phyloP scores from a whole-genome alignment of 1,140 invertebrate genomes.

The Neotoxoptera formosana region DNA sequence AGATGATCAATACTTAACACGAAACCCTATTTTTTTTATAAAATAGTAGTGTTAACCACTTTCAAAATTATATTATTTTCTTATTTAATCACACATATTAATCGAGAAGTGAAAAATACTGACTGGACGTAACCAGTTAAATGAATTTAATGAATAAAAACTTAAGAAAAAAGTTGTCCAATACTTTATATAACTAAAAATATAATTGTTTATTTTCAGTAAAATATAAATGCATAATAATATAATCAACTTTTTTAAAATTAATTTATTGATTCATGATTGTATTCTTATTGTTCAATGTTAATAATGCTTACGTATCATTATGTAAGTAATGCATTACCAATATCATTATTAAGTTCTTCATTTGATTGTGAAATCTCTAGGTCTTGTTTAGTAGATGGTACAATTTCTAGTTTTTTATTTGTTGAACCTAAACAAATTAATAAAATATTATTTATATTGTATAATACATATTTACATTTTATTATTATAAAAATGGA shows the following conservation, averaged over 20 bases:
- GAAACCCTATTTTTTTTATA: no score
- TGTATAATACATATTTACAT: background rate
- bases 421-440: conserved; percentile 17
- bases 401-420: background rate
- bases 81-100: background rate
- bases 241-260: background rate
- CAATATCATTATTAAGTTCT: background rate
- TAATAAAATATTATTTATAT: background rate
- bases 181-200: background rate
- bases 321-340: background rate
- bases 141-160: background rate
- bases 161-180: background rate
- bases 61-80: no score
- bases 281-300: background rate
- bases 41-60: no score
- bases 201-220: background rate
- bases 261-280: background rate
- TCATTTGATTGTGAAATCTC: background rate
- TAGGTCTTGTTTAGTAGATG: background rate
- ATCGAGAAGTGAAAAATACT: background rate
- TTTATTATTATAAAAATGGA: background rate
- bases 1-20: no score
- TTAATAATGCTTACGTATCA: background rate
- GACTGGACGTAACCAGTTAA: background rate
- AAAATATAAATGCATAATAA: background rate